Percentiles rank a stretch among this genome's conserved stretches.
Evolutionary conservation across 2,113 vertebrate species (phyloP).

Genomic region (Scolopax mira): DNA sequence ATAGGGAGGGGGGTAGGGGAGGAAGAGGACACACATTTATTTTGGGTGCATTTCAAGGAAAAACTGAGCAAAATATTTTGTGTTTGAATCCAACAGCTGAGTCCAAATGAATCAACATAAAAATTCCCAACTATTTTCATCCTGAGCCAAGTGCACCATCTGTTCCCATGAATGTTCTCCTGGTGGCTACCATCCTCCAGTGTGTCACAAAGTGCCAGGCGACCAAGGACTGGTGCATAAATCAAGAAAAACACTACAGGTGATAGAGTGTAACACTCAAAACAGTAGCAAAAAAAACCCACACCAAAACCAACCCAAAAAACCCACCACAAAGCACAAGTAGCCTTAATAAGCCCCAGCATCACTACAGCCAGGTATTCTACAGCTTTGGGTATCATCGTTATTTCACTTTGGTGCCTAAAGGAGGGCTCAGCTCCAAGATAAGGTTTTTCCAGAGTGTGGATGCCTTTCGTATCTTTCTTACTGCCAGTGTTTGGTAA

Average conservation of each 20-base stretch:
- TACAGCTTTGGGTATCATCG: background rate
- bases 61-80: background rate
- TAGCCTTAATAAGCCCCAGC: background rate
- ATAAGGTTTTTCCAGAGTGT: background rate
- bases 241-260: background rate
- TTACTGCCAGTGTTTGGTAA: background rate
- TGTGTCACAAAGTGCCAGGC: background rate
- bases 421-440: background rate
- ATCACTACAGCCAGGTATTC: background rate
- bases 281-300: background rate
- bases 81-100: background rate
- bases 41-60: background rate
- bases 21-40: background rate
- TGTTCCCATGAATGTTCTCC: slow-evolving; percentile 17
- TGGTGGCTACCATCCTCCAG: background rate
- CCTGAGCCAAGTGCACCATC: slow-evolving; percentile 31
- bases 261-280: background rate
- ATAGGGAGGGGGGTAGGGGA: rapidly evolving
- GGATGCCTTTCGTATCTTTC: background rate
- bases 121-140: slow-evolving; percentile 12
- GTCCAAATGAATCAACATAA: background rate
- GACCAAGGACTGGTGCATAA: rapidly evolving
- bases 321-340: background rate
- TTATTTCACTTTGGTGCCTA: background rate
- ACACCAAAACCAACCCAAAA: background rate